Conservation (phyloP, 2,888 invertebrate species). For the Argyresthia goedartella region DNA sequence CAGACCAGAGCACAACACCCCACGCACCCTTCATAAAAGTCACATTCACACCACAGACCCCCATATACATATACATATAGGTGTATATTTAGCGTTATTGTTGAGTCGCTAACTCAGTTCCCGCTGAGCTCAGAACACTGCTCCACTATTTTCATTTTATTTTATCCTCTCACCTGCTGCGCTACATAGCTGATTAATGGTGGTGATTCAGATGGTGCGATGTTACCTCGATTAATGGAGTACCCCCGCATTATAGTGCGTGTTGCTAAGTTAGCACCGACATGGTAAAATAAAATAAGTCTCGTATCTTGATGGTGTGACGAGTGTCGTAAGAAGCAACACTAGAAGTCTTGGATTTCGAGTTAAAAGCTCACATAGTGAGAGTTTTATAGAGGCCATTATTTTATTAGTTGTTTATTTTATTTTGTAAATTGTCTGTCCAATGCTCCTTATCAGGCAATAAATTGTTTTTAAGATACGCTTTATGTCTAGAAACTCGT, state of each 20-base stretch:
- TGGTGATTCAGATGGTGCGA: slow-evolving; percentile 17
- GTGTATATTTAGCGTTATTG: background rate
- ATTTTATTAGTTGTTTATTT: background rate
- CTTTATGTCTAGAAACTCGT: background rate
- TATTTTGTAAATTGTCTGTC: background rate
- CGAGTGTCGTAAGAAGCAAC: background rate
- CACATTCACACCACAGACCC: background rate
- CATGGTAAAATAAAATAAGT: background rate
- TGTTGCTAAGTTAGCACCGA: background rate
- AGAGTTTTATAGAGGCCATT: background rate
- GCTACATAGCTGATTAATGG: slow-evolving; percentile 32
- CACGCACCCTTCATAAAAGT: background rate
- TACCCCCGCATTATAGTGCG: background rate
- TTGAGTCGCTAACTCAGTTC: background rate
- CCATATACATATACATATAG: background rate
- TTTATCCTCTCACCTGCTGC: slow-evolving; percentile 34
- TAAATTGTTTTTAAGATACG: background rate
- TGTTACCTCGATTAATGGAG: slow-evolving; percentile 17
- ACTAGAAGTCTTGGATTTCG: background rate
- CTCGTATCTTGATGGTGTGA: background rate
- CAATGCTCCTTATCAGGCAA: background rate
- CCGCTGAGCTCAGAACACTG: background rate
- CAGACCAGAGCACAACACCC: background rate
- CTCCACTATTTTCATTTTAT: slow-evolving; percentile 8
- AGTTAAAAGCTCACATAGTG: no score